phyloP scores from a whole-genome alignment of 1,140 invertebrate genomes.

The Scaptomyza montana region DNA sequence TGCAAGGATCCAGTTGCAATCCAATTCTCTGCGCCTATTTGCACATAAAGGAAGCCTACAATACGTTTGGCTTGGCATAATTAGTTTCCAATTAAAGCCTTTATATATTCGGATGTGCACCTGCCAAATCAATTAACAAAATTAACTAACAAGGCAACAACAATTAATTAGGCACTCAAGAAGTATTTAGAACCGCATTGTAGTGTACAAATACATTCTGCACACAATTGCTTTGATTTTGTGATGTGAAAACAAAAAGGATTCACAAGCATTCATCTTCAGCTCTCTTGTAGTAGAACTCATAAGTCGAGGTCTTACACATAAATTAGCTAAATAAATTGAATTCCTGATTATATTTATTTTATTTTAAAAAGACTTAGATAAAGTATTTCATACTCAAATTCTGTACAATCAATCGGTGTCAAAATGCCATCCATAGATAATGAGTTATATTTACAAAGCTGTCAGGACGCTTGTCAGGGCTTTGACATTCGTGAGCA shows the following conservation, averaged over 20 bases:
- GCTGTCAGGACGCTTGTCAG: conserved; percentile 25
- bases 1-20: conserved; percentile 18
- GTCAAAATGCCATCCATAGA: not conserved
- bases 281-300: no score
- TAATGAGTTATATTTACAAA: conserved; percentile 42
- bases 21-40: conserved; percentile 20
- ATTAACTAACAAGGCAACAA: no score
- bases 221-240: no score
- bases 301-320: no score
- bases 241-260: no score
- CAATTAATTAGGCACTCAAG: no score
- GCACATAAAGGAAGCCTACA: conserved; percentile 40
- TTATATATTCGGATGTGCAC: not conserved
- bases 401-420: not conserved
- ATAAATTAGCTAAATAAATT: not conserved
- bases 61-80: conserved; percentile 54
- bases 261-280: no score
- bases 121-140: no score
- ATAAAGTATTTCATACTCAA: not conserved
- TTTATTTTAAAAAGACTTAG: not conserved
- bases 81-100: conserved; percentile 57
- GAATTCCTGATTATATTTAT: not conserved
- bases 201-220: no score
- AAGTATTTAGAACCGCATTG: no score
- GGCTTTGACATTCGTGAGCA: conserved; percentile 23